phyloP scores from a whole-genome alignment of 2,888 invertebrate species.

The Ophonus ardosiacus region DNA sequence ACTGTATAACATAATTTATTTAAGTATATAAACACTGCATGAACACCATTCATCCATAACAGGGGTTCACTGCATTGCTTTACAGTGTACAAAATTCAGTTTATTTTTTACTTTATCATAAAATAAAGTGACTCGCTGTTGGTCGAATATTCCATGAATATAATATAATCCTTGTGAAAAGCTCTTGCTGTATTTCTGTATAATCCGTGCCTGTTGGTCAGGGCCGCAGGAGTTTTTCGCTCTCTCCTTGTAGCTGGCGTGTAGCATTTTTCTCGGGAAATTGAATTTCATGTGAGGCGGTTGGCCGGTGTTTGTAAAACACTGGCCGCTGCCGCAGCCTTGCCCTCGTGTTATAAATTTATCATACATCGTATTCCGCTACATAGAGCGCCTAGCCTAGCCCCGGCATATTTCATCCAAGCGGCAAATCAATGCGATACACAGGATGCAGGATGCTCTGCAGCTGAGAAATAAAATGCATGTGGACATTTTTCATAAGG shows the following conservation, averaged over 20 bases:
- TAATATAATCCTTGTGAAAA: not conserved
- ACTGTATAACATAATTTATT: too few species aligned
- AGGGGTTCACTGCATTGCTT: too few species aligned
- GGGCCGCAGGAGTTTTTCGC: conserved; percentile 55
- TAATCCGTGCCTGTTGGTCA: not conserved
- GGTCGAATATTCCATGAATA: not conserved
- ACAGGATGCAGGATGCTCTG: not conserved
- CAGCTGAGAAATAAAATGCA: conserved; percentile 14
- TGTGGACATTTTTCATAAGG: conserved; percentile 33
- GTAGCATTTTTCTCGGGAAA: conserved; percentile 68
- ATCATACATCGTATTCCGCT: conserved; percentile 73
- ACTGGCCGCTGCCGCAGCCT: conserved; percentile 64
- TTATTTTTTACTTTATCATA: not conserved
- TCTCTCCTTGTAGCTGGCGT: conserved; percentile 55
- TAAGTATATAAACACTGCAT: too few species aligned
- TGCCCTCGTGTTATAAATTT: conserved; percentile 71
- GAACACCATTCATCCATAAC: too few species aligned
- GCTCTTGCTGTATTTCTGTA: not conserved
- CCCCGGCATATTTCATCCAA: conserved; percentile 30
- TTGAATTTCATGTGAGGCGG: conserved; percentile 67
- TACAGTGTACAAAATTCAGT: too few species aligned
- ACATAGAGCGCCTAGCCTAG: conserved; percentile 70
- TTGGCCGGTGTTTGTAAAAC: conserved; percentile 68
- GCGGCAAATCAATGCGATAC: conserved; percentile 43
- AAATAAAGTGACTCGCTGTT: not conserved